Base-by-base conservation (phyloP, 1,140 invertebrate species). In the Drosophila tropicalis region DNA sequence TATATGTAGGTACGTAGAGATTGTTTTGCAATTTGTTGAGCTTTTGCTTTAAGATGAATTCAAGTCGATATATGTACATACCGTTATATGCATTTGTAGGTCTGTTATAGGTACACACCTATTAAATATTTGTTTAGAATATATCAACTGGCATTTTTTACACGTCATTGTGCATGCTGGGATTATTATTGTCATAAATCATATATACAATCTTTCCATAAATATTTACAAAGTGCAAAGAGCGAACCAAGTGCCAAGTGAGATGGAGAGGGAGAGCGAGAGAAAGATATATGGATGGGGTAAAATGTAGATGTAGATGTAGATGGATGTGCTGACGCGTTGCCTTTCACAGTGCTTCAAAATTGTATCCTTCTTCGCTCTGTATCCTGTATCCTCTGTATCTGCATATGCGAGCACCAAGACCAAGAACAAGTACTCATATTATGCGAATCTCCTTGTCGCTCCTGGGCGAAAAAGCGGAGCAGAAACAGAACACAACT, bases 121-220 rank as follows among this genome's bases (percentile, higher is more conserved):
- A 85, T 86, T 85, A 85, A 85, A 85, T 86, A 86, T 86, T 86
- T 86, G 83, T 71, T 81, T 86, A 73, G 79, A 83, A 79, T 82
- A 87, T 76, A 86, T 86, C 75, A 89, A 83, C 79, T 80, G 84
- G 65, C 71, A 89, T 89, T 86, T 86, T 85, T 80, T 86, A 89
- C 83, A 86, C 83, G 83, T 86, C 83, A 86, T 86, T 86, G 83
- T 83, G 83, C 79, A 89, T 89, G 83, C 72, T 72, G 87, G 83
- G 83, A 86, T 86, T 86, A 86, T 86, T 80, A 83, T 74, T 83
- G 84, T 89, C 83, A 86, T 86, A 86, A 86, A 86, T 86, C 83
- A 86, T 83, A 89, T 69, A 78, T 57, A 77, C 76, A 89, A 86
- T 87, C 83, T 86, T 76, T 82, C 76, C 83, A 85, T 85, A 87